Evolutionary conservation across 2,888 invertebrate genomes (phyloP).

Genomic region (Callimorpha dominula): DNA sequence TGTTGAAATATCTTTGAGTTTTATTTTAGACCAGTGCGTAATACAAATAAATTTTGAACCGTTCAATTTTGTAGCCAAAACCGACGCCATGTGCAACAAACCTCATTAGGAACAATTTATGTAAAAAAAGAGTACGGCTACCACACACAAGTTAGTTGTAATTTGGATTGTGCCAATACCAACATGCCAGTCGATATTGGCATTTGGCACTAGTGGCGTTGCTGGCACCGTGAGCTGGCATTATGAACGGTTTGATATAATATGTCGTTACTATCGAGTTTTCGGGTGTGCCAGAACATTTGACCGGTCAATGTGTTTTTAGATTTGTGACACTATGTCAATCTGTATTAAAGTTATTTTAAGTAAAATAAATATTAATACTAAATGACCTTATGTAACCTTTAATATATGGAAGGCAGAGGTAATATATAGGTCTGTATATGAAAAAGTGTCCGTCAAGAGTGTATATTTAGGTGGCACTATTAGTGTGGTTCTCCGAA

Average conservation of each 20-base stretch:
- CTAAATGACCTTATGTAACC: no score
- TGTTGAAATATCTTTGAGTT: no score
- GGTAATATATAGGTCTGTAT: no score
- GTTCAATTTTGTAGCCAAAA: not conserved
- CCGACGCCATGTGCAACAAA: not conserved
- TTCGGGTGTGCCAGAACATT: constrained; percentile 16
- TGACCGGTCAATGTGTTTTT: constrained; percentile 10
- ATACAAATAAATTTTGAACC: not conserved
- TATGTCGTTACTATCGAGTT: constrained; percentile 9
- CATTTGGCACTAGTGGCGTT: constrained; percentile 54
- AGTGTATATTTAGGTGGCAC: no score
- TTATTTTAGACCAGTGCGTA: no score
- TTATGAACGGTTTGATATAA: constrained; percentile 38
- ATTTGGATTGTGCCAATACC: constrained; percentile 29
- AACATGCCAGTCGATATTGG: constrained; percentile 53
- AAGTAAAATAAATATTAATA: no score
- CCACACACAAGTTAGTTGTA: not conserved
- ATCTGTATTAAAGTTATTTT: not conserved
- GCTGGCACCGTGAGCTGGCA: constrained; percentile 32
- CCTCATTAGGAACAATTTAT: no score
- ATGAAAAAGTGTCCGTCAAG: no score
- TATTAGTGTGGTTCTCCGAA: no score
- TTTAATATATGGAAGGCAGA: no score
- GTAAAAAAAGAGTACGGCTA: not conserved
- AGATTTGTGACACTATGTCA: not conserved